phyloP scores from a whole-genome alignment of 1,140 invertebrate genomes.

The Dendrolimus punctatus region DNA sequence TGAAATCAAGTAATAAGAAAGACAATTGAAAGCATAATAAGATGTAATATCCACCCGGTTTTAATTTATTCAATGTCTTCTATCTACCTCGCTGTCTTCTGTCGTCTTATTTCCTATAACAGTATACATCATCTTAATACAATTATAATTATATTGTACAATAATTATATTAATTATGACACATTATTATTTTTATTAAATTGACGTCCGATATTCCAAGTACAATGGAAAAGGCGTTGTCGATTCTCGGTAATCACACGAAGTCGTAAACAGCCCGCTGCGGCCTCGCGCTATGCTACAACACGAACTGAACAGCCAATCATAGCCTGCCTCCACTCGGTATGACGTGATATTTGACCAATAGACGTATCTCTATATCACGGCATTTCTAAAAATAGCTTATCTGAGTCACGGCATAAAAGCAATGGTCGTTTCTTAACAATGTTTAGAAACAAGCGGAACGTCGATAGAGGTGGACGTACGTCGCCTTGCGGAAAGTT shows the following conservation, averaged over 20 bases:
- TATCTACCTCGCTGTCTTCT: too few species aligned
- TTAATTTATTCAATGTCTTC: too few species aligned
- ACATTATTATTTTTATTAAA: not conserved
- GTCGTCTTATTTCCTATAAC: too few species aligned
- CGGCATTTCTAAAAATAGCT: constrained; percentile 70
- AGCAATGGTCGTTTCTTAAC: constrained; percentile 67
- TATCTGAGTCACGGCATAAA: constrained; percentile 73
- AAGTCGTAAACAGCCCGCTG: constrained; percentile 71
- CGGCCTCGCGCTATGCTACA: constrained; percentile 59
- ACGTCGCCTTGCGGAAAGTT: constrained; percentile 53
- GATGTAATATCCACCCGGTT: too few species aligned
- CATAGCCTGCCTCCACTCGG: constrained; percentile 16
- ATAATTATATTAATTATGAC: constrained; percentile 3
- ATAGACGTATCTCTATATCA: constrained; percentile 49
- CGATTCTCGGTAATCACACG: constrained; percentile 69
- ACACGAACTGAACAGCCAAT: constrained; percentile 42
- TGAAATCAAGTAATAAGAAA: too few species aligned
- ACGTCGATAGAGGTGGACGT: constrained; percentile 47
- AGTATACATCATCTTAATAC: too few species aligned
- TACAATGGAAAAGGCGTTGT: constrained; percentile 45
- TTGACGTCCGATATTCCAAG: constrained; percentile 10
- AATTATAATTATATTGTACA: not conserved
- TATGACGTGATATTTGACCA: constrained; percentile 66
- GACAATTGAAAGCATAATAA: too few species aligned
- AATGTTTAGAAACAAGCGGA: constrained; percentile 71